Evolutionary conservation across 2,888 invertebrate genomes (phyloP).

Genomic region (Eurois occulta): DNA sequence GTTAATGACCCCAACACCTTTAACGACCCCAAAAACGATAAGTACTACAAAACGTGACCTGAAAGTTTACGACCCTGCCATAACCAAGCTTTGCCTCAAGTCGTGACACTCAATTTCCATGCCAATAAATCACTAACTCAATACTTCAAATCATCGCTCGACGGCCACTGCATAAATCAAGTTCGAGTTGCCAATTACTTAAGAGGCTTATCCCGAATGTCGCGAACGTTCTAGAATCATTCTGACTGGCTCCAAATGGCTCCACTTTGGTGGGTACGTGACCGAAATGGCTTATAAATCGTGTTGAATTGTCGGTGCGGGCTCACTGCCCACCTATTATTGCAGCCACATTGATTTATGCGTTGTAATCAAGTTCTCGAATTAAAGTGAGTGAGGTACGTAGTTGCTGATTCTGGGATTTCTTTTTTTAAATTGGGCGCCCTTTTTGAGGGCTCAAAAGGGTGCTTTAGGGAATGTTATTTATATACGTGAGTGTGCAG

Average conservation of each 20-base stretch:
- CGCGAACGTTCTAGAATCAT: conserved; percentile 79
- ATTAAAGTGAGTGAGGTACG: conserved; percentile 69
- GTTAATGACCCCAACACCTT: conserved; percentile 29
- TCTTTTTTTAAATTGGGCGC: conserved; percentile 57
- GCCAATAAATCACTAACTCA: conserved; percentile 67
- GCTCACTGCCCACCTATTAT: conserved; percentile 80
- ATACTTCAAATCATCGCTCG: conserved; percentile 70
- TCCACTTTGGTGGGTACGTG: conserved; percentile 85
- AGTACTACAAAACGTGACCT: conserved; percentile 50
- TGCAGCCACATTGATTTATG: conserved; percentile 77
- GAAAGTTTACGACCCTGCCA: conserved; percentile 39
- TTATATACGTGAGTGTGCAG: conserved; percentile 55
- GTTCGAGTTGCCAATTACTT: conserved; percentile 81
- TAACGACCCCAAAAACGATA: conserved; percentile 11
- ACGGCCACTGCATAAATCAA: conserved; percentile 76
- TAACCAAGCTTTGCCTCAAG: conserved; percentile 28
- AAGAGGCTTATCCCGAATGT: conserved; percentile 79
- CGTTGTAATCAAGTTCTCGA: conserved; percentile 75
- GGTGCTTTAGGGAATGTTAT: conserved; percentile 53
- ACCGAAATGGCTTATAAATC: conserved; percentile 86
- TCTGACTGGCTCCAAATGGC: conserved; percentile 81
- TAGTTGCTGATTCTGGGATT: conserved; percentile 61
- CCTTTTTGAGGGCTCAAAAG: conserved; percentile 47
- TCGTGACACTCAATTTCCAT: conserved; percentile 50
- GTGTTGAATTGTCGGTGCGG: conserved; percentile 76